phyloP scores from a whole-genome alignment of 2,888 invertebrate species.

The Nomada fucata region DNA sequence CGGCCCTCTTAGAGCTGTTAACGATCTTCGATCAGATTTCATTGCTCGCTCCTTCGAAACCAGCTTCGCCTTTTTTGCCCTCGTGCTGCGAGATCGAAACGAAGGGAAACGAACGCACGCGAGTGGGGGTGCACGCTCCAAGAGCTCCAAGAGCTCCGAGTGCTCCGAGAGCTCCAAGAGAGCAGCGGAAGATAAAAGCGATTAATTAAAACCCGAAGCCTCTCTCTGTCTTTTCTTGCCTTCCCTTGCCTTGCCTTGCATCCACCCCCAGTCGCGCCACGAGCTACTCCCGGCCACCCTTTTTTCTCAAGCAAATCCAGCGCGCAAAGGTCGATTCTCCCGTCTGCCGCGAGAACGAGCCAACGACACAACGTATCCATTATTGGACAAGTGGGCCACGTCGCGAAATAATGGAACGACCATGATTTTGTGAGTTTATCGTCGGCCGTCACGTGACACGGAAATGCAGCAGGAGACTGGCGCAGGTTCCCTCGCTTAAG shows the following conservation, averaged over 20 bases:
- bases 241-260: slow-evolving; percentile 2
- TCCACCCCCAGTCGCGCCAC: not conserved
- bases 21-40: slow-evolving; percentile 65
- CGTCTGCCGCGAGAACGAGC: slow-evolving; percentile 35
- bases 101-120: slow-evolving; percentile 12
- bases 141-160: slow-evolving; percentile 1
- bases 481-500: slow-evolving; percentile 62
- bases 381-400: slow-evolving; percentile 57
- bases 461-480: slow-evolving; percentile 62
- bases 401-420: slow-evolving; percentile 64
- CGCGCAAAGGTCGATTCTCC: slow-evolving; percentile 44
- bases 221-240: slow-evolving; percentile 12
- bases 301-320: slow-evolving; percentile 15
- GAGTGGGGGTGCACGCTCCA: not conserved
- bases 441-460: slow-evolving; percentile 65
- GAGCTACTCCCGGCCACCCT: too few species aligned
- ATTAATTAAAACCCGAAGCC: slow-evolving; percentile 64
- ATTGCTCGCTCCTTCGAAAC: slow-evolving; percentile 25
- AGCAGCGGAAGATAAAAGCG: slow-evolving; percentile 44
- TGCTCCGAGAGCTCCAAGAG: slow-evolving; percentile 3
- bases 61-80: slow-evolving; percentile 1
- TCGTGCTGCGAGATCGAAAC: slow-evolving; percentile 22
- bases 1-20: slow-evolving; percentile 61
- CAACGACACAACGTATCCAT: slow-evolving; percentile 57
- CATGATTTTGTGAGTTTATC: slow-evolving; percentile 68